Percentiles rank a stretch among this genome's conserved stretches.
Conservation (phyloP, 2,888 invertebrate species). For the Campoplex capitator region DNA sequence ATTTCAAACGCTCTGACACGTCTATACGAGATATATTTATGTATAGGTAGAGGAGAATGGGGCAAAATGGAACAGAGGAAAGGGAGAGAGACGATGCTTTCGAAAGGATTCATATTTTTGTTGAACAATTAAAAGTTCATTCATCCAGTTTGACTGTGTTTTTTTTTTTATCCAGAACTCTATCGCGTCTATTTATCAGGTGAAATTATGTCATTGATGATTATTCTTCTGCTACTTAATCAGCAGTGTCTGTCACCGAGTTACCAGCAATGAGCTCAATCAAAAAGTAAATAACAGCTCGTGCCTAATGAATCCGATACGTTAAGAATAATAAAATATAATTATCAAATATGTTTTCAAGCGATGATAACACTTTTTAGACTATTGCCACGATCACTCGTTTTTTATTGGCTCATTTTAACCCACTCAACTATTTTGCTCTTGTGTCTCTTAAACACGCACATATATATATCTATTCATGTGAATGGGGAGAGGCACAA, state of each 20-base stretch:
- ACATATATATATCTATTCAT: constrained; percentile 9
- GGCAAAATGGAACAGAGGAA: background rate
- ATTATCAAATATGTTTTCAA: background rate
- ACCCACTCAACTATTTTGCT: background rate
- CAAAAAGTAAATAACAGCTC: background rate
- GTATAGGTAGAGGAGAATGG: background rate
- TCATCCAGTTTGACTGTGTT: background rate
- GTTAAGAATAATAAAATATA: background rate
- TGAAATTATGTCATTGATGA: background rate
- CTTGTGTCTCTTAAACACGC: background rate
- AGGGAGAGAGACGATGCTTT: background rate
- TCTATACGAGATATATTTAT: constrained; percentile 16
- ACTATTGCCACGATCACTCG: background rate
- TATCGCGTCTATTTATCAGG: background rate
- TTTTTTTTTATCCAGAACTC: background rate
- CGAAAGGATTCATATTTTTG: background rate
- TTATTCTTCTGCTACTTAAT: background rate
- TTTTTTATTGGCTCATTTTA: background rate
- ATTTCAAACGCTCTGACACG: constrained; percentile 36
- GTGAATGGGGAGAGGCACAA: constrained; percentile 40
- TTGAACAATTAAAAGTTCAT: background rate
- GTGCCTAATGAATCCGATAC: background rate
- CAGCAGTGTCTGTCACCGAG: background rate
- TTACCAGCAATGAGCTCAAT: background rate
- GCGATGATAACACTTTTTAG: background rate